Base-by-base conservation (phyloP, 1,140 invertebrate species). In the Pteromalus puparum region DNA sequence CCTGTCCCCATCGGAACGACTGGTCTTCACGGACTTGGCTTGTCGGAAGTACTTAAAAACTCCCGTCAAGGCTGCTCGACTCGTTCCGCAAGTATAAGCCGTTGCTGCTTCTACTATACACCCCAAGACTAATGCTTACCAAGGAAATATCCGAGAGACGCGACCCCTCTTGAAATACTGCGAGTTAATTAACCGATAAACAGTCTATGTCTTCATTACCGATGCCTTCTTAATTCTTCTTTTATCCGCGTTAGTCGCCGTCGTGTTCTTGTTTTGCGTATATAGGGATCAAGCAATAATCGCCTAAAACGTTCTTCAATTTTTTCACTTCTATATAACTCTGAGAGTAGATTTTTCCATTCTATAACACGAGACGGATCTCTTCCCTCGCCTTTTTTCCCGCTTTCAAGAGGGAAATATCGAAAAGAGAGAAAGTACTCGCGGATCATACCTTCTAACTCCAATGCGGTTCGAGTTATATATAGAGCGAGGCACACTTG, bases 51-150 rank as follows among this genome's bases (percentile, higher is more conserved):
- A 87, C 86, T 89, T 89, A 87, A 87, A 88, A 91, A 90, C 83
- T 90, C 86, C 67, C 42, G 61, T 74, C 87, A 87, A 88, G 88
- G 86, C 87, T 88, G 87, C 86, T 89, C 87, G 91, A 90, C 90
- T 89, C 83, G 90, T 91, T 91, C 88, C 82, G 72, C 86, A 78
- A 87, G 84, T 76, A 0, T 26, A 10, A n/a, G 15, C 18, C 38
- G 13, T 28, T n/a, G 26, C 61, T 53, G 38, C 10, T 72, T 9
- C 13, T 42, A 6, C 30, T 21, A 6, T 7, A 21, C 26, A 46
- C 42, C 15, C 42, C 24, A 65, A 61, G 53, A 21, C 5, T 67
- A 83, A 72, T 68, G 67, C 76, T 74, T 5, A 5, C 30, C 46
- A 13, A 15, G 34, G 48, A 84, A 80, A 68, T 81, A 75, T 75